Conservation (phyloP, 2,797 vertebrate species). For the Oryzias sinensis region DNA sequence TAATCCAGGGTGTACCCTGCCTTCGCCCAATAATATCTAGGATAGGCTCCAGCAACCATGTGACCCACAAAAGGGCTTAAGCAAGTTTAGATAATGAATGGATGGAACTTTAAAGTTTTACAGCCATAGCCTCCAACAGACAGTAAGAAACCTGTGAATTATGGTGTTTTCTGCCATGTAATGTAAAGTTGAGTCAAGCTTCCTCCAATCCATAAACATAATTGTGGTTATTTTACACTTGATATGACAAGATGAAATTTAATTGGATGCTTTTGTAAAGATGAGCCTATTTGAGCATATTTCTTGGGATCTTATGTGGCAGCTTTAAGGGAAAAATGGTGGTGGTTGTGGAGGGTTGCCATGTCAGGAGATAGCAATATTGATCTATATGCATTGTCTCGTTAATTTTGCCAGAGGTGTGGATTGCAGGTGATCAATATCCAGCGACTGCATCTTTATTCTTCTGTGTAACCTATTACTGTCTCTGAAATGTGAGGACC, state of each 20-base stretch:
- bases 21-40: too few species aligned
- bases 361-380: constrained; percentile 77
- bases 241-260: constrained; percentile 62
- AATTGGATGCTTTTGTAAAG: constrained; percentile 59
- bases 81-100: too few species aligned
- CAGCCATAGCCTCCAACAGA: too few species aligned
- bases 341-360: constrained; percentile 8
- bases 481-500: constrained; percentile 86
- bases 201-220: constrained; percentile 47
- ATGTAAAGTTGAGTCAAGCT: constrained; percentile 7
- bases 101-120: too few species aligned
- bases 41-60: too few species aligned
- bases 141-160: too few species aligned
- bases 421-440: constrained; percentile 90
- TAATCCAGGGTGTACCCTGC: too few species aligned
- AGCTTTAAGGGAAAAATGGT: neutral
- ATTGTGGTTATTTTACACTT: constrained; percentile 47
- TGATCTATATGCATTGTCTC: constrained; percentile 89
- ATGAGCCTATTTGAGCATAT: constrained; percentile 61
- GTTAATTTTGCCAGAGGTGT: constrained; percentile 93
- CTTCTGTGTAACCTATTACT: constrained; percentile 91
- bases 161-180: too few species aligned
- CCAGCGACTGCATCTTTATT: constrained; percentile 90
- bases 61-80: too few species aligned
- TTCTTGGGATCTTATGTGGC: constrained; percentile 41